A percentile compares a stretch with the other conserved stretches of the same genome.
phyloP scores from a whole-genome alignment of 1,140 invertebrate species.

The Adelges cooleyi region DNA sequence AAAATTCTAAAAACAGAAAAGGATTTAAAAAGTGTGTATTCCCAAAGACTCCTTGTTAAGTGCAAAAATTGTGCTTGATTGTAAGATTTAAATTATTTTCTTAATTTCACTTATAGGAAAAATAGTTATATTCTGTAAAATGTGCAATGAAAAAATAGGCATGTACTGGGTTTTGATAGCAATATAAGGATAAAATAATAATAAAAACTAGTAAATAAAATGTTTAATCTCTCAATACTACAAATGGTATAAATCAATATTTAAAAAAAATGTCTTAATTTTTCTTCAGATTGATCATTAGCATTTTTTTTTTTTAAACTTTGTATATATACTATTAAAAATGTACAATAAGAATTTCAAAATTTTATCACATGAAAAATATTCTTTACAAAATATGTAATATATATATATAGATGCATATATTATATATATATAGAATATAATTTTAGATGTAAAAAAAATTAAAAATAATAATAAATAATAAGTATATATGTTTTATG shows the following conservation, averaged over 20 bases:
- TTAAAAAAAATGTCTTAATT: background rate
- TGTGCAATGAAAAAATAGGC: too few species aligned
- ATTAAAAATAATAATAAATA: too few species aligned
- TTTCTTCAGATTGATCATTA: background rate
- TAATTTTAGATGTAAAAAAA: background rate
- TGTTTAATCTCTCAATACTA: constrained; percentile 22
- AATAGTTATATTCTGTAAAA: too few species aligned
- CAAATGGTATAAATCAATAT: constrained; percentile 8
- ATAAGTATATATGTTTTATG: background rate
- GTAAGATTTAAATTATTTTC: too few species aligned
- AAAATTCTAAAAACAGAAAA: too few species aligned
- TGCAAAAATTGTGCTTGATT: too few species aligned
- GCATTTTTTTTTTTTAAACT: background rate
- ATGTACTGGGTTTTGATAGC: too few species aligned
- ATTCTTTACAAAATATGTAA: constrained; percentile 8
- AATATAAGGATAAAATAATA: background rate
- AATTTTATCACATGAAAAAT: constrained; percentile 4
- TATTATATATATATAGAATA: background rate
- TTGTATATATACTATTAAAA: background rate
- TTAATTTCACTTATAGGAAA: too few species aligned
- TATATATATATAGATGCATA: background rate
- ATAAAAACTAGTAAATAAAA: background rate
- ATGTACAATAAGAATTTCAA: constrained; percentile 10
- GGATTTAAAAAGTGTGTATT: too few species aligned
- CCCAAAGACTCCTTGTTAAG: too few species aligned